Conservation (phyloP, 2,113 vertebrate genomes). For the Rana temporaria region DNA sequence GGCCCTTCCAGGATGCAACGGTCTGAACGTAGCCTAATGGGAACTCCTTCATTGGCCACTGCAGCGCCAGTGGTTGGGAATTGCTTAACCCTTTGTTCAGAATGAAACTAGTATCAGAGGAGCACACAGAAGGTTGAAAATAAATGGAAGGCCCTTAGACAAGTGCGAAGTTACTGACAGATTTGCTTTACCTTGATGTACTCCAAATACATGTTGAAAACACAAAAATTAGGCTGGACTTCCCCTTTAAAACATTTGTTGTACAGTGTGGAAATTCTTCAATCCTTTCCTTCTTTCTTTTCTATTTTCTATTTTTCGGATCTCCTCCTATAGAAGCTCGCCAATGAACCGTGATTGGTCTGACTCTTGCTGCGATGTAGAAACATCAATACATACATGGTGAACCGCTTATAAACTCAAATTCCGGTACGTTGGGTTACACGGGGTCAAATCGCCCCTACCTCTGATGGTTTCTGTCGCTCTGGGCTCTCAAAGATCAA, state of each 20-base stretch:
- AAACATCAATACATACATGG: not conserved
- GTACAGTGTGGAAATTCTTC: not conserved
- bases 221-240: too few species aligned
- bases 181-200: too few species aligned
- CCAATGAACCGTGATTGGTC: not conserved
- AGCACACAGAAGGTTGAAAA: too few species aligned
- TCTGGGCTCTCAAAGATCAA: slow-evolving; percentile 1
- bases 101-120: too few species aligned
- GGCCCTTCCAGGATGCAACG: too few species aligned
- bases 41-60: too few species aligned
- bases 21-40: too few species aligned
- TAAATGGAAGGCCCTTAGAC: too few species aligned
- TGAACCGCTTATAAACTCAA: not conserved
- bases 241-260: not conserved
- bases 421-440: not conserved
- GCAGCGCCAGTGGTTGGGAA: too few species aligned
- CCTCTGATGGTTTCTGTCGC: not conserved
- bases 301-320: not conserved
- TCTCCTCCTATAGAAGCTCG: not conserved
- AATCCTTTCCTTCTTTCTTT: not conserved
- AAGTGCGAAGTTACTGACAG: too few species aligned
- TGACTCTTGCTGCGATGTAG: not conserved
- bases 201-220: too few species aligned
- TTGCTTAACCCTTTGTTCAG: too few species aligned
- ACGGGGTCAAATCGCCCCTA: not conserved